These are phyloP conservation scores for Zonitis immaculata DNA, from an alignment of 2,888 invertebrate genomes.

Conservation along the genomic window DNA sequence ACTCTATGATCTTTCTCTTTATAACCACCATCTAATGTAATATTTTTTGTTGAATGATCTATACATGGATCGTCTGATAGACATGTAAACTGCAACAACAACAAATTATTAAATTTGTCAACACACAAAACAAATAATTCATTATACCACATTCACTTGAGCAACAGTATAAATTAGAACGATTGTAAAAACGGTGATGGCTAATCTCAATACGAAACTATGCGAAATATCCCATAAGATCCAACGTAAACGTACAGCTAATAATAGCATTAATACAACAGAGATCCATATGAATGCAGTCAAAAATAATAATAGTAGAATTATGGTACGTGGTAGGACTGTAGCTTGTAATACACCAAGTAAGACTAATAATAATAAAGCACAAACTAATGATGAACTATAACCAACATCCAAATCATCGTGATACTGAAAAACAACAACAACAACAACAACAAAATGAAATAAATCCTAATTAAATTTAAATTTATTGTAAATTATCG, in stretches of 20 bases:
- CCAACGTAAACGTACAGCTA: slow-evolving; percentile 78
- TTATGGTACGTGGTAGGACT: slow-evolving; percentile 78
- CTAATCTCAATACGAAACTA: slow-evolving; percentile 75
- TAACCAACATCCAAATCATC: slow-evolving; percentile 82
- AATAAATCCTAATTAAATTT: too few relatives aligned
- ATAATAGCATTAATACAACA: slow-evolving; percentile 74
- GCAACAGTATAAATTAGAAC: slow-evolving; percentile 83
- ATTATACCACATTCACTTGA: slow-evolving; percentile 81
- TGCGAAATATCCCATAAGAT: slow-evolving; percentile 83
- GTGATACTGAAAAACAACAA: slow-evolving; percentile 63
- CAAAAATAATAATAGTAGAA: slow-evolving; percentile 77
- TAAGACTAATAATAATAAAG: slow-evolving; percentile 68
- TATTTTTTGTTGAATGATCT: slow-evolving; percentile 52
- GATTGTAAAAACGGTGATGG: slow-evolving; percentile 83
- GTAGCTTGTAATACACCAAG: slow-evolving; percentile 73
- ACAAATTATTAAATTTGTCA: slow-evolving; percentile 5
- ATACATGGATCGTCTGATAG: slow-evolving; percentile 50
- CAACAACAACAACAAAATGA: neutral
- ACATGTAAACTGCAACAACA: slow-evolving; percentile 59
- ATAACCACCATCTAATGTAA: slow-evolving; percentile 48
- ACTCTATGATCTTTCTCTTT: slow-evolving; percentile 62
- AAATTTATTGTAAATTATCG: too few relatives aligned
- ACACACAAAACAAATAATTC: neutral
- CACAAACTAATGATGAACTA: slow-evolving; percentile 75
- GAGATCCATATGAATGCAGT: slow-evolving; percentile 90